Conservation (phyloP, 2,113 vertebrate genomes). For the Thinocorus orbignyianus region DNA sequence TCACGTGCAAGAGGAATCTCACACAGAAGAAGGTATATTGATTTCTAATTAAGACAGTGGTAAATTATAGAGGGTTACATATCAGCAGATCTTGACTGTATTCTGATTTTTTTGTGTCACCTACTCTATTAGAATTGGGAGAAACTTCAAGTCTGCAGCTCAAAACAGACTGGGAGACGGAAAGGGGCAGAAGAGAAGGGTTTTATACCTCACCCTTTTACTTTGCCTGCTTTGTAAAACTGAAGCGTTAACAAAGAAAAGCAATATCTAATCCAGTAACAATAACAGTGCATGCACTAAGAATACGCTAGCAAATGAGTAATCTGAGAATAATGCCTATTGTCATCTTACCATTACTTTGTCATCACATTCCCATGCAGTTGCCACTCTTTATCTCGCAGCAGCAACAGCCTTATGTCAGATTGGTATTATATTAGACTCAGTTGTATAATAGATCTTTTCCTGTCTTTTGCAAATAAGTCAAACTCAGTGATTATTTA, state of each 20-base stretch:
- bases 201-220: not conserved
- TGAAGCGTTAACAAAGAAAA: not conserved
- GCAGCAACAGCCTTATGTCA: not conserved
- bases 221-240: not conserved
- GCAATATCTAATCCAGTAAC: not conserved
- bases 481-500: not conserved
- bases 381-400: not conserved
- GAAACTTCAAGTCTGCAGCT: not conserved
- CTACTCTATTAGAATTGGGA: not conserved
- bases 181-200: not conserved
- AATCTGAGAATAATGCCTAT: not conserved
- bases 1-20: not conserved
- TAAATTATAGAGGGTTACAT: not conserved
- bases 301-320: not conserved
- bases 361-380: not conserved
- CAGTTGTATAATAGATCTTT: not conserved
- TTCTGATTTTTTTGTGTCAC: not conserved
- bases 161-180: not conserved
- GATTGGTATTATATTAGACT: not conserved
- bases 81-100: not conserved
- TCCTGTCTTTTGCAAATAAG: not conserved
- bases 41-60: not conserved
- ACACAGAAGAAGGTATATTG: conserved; percentile 42
- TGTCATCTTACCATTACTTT: not conserved
- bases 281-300: not conserved